Conservation (phyloP, 23 tunicate genomes). For the Trididemnum miniatum region DNA sequence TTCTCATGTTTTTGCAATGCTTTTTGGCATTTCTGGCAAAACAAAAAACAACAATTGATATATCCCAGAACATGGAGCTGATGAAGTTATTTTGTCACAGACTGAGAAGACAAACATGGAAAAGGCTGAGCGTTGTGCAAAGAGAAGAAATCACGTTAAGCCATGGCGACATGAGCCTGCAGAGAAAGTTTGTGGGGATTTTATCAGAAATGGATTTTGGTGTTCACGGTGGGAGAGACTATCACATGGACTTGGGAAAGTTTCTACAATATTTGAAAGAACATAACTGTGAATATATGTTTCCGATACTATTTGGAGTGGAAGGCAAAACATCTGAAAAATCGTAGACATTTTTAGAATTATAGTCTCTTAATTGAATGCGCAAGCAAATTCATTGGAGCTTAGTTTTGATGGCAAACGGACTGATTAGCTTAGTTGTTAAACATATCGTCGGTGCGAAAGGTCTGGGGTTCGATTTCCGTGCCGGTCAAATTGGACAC, state of each 20-base stretch:
- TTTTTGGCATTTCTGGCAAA: slow-evolving; percentile 65
- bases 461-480: no score
- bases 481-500: no score
- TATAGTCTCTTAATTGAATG: no score
- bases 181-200: slow-evolving; percentile 39
- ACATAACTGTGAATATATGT: slow-evolving; percentile 58
- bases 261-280: slow-evolving; percentile 61
- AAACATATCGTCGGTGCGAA: no score
- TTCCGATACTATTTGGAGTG: slow-evolving; percentile 79
- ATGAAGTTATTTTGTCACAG: no score
- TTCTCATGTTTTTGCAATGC: slow-evolving; percentile 30
- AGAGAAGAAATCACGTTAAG: slow-evolving; percentile 17
- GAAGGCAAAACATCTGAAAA: slow-evolving; percentile 57
- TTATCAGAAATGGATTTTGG: slow-evolving; percentile 75
- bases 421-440: no score
- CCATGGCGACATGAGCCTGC: neutral
- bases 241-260: slow-evolving; percentile 95
- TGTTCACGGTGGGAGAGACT: slow-evolving; percentile 91
- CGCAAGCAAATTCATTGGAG: no score
- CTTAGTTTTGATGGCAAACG: no score
- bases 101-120: slow-evolving; percentile 77
- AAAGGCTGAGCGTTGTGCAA: slow-evolving; percentile 65
- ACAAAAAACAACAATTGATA: no score
- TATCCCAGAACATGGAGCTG: no score
- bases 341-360: no score